Percentiles rank a stretch among this genome's conserved stretches.
Evolutionary conservation across 1,140 invertebrate species (phyloP).

Genomic region (Stratiolaelaps scimitus): DNA sequence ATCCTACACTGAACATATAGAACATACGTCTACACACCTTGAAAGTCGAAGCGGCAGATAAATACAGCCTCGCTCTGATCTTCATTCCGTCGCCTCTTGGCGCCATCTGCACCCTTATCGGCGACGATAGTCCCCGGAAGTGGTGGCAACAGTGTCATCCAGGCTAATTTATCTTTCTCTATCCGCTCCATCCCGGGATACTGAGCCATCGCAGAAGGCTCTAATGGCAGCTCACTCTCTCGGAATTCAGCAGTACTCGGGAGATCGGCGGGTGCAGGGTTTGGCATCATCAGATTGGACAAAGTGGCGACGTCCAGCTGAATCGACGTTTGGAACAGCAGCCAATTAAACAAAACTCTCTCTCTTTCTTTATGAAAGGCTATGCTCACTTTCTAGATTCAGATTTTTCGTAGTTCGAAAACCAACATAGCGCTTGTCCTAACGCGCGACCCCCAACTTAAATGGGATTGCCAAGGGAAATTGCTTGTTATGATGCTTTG

Average conservation of each 20-base stretch:
- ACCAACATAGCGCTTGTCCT: too few species aligned
- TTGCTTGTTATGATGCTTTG: too few species aligned
- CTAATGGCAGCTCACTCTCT: neutral
- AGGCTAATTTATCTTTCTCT: slow-evolving; percentile 35
- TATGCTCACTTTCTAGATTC: too few species aligned
- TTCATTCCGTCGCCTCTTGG: neutral
- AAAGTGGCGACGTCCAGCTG: slow-evolving; percentile 29
- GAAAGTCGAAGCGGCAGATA: slow-evolving; percentile 34
- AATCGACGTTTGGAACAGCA: too few species aligned
- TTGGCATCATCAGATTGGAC: neutral
- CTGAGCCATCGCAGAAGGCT: slow-evolving; percentile 26
- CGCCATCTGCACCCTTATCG: neutral
- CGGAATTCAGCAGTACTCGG: slow-evolving; percentile 23
- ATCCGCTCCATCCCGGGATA: slow-evolving; percentile 33
- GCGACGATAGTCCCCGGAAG: neutral
- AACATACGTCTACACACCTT: slow-evolving; percentile 32
- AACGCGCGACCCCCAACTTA: too few species aligned
- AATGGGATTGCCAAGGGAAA: too few species aligned
- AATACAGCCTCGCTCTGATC: neutral
- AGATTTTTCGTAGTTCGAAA: too few species aligned
- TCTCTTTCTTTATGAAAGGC: too few species aligned
- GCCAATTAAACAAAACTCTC: too few species aligned
- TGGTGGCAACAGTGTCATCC: slow-evolving; percentile 30
- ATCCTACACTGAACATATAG: too few species aligned
- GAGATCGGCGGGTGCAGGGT: neutral